A percentile compares a stretch with the other conserved stretches of the same genome.
phyloP scores from a whole-genome alignment of 2,797 vertebrate genomes.

The Sebastes matsubarae region DNA sequence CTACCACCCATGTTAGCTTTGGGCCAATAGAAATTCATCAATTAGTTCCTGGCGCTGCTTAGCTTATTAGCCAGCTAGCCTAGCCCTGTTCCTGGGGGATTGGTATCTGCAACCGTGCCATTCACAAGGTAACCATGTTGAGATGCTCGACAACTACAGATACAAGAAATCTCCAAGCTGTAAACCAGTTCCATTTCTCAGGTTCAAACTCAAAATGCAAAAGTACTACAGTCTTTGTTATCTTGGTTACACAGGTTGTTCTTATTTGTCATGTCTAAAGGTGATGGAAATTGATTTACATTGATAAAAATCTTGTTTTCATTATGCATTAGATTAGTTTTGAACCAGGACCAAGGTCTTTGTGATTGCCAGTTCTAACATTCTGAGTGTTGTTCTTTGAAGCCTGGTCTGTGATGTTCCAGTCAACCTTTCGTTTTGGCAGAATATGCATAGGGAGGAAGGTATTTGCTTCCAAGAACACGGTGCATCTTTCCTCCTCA shows the following conservation, averaged over 20 bases:
- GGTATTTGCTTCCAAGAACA: slow-evolving; percentile 38
- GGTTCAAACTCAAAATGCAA: neutral
- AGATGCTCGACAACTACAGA: neutral
- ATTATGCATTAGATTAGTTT: neutral
- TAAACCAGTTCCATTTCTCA: neutral
- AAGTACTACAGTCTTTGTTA: neutral
- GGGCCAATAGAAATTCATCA: too few relatives aligned
- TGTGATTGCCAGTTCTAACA: neutral
- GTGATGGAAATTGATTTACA: neutral
- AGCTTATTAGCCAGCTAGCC: too few relatives aligned
- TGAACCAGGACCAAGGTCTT: neutral
- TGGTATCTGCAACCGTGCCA: neutral
- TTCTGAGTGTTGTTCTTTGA: neutral
- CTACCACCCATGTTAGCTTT: too few relatives aligned
- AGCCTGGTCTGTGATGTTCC: slow-evolving; percentile 3
- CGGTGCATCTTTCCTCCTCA: neutral
- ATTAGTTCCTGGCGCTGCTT: too few relatives aligned
- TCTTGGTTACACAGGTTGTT: neutral
- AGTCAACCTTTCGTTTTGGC: slow-evolving; percentile 10
- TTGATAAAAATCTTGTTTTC: neutral
- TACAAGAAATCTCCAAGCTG: neutral
- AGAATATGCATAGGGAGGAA: neutral
- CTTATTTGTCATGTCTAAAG: neutral
- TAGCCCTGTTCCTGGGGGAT: neutral
- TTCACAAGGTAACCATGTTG: neutral